Evolutionary conservation across 1,140 invertebrate genomes (phyloP), one percentile per base, ranked within the genome.

Genomic region (Melitaea cinxia): DNA sequence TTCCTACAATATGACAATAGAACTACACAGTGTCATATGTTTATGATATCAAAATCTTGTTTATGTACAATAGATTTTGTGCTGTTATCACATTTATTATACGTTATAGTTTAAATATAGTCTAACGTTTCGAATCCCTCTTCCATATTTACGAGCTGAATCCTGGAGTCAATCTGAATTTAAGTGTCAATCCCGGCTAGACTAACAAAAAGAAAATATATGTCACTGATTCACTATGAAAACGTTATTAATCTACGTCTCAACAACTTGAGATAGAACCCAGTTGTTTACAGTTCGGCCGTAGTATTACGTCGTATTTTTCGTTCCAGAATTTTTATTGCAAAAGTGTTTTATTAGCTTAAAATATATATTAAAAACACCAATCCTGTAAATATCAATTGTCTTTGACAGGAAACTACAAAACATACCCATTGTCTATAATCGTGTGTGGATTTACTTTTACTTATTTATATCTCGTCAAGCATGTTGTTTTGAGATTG

Each of bases 221-320:
- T 15, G 37, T 42, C 6, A 33, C 9, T 10, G 30, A 33, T 6
- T 10, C 2, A 6, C 37, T 0, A 42, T 12, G 7, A 2, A 33
- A 33, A 12, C 30, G 30, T 21, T 55, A 39, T 55, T 21, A 55
- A 55, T 55, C 28, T 21, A 14, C 30, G 17, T 33, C 3, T 7
- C 28, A 9, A 42, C 0, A 42, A 17, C 30, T 7, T 2, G 2
- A 55, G 33, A 39, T 33, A 39, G 14, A 55, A 15, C 33, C 19
- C 33, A 39, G 33, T 55, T 55, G 53, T 55, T 55, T 55, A 55
- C 33, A 37, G 14, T 55, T 37, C n/a, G 53, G 2, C 10, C n/a
- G 33, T 39, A 15, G 28, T 9, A 33, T 55, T 55, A 55, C 33
- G 39, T 55, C 33, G 37, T 6, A n/a, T 4, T 12, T 1, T 21